Evolutionary conservation across 2,797 vertebrate genomes (phyloP).

Genomic region (Craterocephalus amniculus): DNA sequence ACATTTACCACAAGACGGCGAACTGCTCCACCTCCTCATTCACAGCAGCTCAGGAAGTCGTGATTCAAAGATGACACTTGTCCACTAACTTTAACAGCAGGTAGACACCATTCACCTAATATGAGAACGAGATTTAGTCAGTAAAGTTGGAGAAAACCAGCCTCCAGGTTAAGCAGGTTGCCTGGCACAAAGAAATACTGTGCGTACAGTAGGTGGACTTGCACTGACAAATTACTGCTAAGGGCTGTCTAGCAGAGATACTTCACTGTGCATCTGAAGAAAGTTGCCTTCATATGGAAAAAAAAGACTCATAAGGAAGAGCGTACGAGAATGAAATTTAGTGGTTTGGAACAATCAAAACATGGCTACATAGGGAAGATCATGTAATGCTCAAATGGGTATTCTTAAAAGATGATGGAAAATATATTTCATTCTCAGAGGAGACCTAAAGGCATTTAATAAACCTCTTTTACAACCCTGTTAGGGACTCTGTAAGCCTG

Average conservation of each 20-base stretch:
- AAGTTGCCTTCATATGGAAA: slow-evolving; percentile 11
- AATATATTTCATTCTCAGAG: slow-evolving; percentile 26
- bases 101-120: slow-evolving; percentile 13
- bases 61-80: slow-evolving; percentile 45
- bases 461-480: slow-evolving; percentile 59
- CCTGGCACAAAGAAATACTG: slow-evolving; percentile 7
- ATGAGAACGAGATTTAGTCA: slow-evolving; percentile 4
- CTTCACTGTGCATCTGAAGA: slow-evolving; percentile 20
- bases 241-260: slow-evolving; percentile 27
- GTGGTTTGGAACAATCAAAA: slow-evolving; percentile 15
- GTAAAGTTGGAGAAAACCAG: slow-evolving; percentile 20
- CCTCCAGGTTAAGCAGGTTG: not conserved
- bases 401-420: slow-evolving; percentile 21
- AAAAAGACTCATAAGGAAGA: slow-evolving; percentile 22
- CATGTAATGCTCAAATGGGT: slow-evolving; percentile 19
- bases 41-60: slow-evolving; percentile 54
- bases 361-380: slow-evolving; percentile 23
- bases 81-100: slow-evolving; percentile 40
- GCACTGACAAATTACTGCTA: slow-evolving; percentile 28
- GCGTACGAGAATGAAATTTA: slow-evolving; percentile 25
- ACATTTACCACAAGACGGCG: slow-evolving; percentile 72
- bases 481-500: slow-evolving; percentile 53
- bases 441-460: slow-evolving; percentile 37
- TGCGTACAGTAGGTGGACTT: slow-evolving; percentile 8
- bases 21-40: slow-evolving; percentile 68